Evolutionary conservation across 1,140 invertebrate species (phyloP), one percentile per base, ranked within the genome.

Genomic region (Delia radicum): DNA sequence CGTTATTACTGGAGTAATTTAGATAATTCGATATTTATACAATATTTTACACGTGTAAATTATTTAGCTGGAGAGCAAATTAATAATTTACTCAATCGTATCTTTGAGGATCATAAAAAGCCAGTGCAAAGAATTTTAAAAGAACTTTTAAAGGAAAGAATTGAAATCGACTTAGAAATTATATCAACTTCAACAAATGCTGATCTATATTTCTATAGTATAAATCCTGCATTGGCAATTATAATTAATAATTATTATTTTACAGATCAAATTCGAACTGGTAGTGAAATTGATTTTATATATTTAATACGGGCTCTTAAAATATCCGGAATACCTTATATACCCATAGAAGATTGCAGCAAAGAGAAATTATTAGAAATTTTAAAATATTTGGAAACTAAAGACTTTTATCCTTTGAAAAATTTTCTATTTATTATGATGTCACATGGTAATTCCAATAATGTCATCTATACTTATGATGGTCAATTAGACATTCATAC

Each of bases 161-260:
- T n/a, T n/a, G n/a, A n/a, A n/a, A n/a, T n/a, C n/a, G n/a, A n/a
- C n/a, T n/a, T n/a, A n/a, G n/a, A n/a, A n/a, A n/a, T n/a, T n/a
- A n/a, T n/a, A n/a, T n/a, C n/a, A n/a, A n/a, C n/a, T n/a, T n/a
- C n/a, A n/a, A n/a, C 24, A 27, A 27, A 5, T 63, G 61, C 61
- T 2, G 13, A 18, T n/a, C 5, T 28, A 3, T 28, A 65, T 65
- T 27, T 65, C 13, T 65, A 28, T 12, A 28, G 10, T 28, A 15
- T 67, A 15, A 67, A 67, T 67, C 63, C 63, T 18, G 63, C 63
- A n/a, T 31, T 67, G 28, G 27, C 63, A 13, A 67, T 67, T 67
- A 67, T 67, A 1, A 67, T 31, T n/a, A 67, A 67, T 67, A 29
- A 67, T 31, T 67, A 67, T 15, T 18, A 31, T 31, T 67, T 67